A percentile compares a stretch with the other conserved stretches of the same genome.
These are phyloP conservation scores for Zaprionus tsacasi DNA, from an alignment of 1,140 invertebrate genomes.

Conservation along the genomic window DNA sequence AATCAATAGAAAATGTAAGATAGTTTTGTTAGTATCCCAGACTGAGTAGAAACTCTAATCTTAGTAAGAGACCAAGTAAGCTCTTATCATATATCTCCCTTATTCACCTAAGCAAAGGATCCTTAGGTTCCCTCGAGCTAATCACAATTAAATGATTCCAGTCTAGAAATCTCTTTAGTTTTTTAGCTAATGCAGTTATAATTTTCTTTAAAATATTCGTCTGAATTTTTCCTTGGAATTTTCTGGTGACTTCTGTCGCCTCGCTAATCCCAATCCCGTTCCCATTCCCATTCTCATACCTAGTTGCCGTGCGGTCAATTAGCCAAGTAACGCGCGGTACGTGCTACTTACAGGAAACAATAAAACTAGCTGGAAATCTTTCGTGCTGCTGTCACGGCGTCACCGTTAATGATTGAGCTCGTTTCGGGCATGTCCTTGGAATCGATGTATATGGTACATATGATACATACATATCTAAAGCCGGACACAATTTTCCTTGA, in stretches of 20 bases:
- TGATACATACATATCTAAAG: neutral
- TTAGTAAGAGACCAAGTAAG: too few relatives aligned
- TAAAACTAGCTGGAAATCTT: slow-evolving; percentile 26
- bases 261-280: neutral
- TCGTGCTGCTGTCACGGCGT: slow-evolving; percentile 24
- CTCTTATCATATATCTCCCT: too few relatives aligned
- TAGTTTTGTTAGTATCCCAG: too few relatives aligned
- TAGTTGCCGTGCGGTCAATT: slow-evolving; percentile 33
- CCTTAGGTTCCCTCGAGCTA: neutral
- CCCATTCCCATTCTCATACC: neutral
- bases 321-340: slow-evolving; percentile 23
- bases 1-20: too few relatives aligned
- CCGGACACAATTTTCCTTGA: slow-evolving; percentile 19
- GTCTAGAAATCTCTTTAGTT: neutral
- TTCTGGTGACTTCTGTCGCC: slow-evolving; percentile 44
- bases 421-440: slow-evolving; percentile 22
- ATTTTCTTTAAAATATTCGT: slow-evolving; percentile 12
- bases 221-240: neutral
- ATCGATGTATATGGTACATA: neutral
- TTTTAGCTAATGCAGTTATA: slow-evolving; percentile 6
- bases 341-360: slow-evolving; percentile 29
- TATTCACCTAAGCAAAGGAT: too few relatives aligned
- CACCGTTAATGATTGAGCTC: slow-evolving; percentile 34
- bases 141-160: neutral
- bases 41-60: too few relatives aligned